Base-by-base conservation (phyloP, 2,888 invertebrate species). In the Schizaphis graminum region DNA sequence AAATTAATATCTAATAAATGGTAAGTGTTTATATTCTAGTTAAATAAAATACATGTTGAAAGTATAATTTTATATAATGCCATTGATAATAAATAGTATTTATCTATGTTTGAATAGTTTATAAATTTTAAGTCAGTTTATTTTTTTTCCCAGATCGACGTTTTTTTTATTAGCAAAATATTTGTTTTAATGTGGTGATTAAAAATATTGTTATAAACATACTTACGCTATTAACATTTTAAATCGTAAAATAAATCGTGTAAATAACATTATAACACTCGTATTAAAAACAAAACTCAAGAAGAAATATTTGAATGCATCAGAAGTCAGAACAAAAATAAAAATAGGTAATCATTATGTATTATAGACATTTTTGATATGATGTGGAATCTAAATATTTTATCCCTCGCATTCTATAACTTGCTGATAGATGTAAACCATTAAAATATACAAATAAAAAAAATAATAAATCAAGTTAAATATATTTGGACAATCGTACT, bases 401-500 rank as follows among this genome's bases (percentile, higher is more conserved):
- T 35, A 77, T 35, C 35, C 7, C 21, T 21, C 77, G 21, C 21
- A 8, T 77, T 35, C 13, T 35, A 35, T 35, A 77, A 41, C 21
- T 77, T 77, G 35, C 21, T 35, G 35, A 77, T 21, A 35, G 35
- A 35, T 35, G 35, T 77, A 41, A 77, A 35, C 35, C 77, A 41
- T 21, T 21, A 41, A 35, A 77, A 35, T 8, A 77, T 24, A 77
- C 35, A 21, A 77, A 24, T 35, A 88, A 88, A 21, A 10, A 49
- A n/a, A 49, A 86, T n/a, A 87, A 84, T n/a, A n/a, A 13, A 84
- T 35, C 24, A 53, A 88, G 10, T 88, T 21, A n/a, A 87, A 28
- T n/a, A n/a, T 56, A 35, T 53, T 56, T 41, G 44, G 41, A 44
- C 8, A 35, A 57, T 85, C 57, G 85, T 91, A 91, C 91, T 91